A percentile compares a stretch with the other conserved stretches of the same genome.
phyloP scores from a whole-genome alignment of 1,140 invertebrate genomes.

The Paraescarpia echinospica region DNA sequence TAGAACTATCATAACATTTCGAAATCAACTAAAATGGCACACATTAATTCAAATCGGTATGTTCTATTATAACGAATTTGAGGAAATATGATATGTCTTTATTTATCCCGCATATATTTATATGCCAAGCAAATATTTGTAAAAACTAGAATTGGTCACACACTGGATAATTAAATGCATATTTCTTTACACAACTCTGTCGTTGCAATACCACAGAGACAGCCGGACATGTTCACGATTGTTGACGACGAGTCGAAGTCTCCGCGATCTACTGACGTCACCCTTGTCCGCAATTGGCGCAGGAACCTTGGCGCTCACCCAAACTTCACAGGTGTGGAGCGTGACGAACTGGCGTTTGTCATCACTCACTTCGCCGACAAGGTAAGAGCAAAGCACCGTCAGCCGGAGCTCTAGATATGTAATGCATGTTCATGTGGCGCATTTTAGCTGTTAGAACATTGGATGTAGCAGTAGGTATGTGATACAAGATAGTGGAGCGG shows the following conservation, averaged over 20 bases:
- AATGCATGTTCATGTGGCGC: too few relatives aligned
- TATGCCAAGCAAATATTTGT: background rate
- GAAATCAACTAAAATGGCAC: too few relatives aligned
- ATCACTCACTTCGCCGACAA: slow-evolving; percentile 80
- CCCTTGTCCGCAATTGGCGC: slow-evolving; percentile 26
- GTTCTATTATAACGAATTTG: too few relatives aligned
- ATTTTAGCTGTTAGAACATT: too few relatives aligned
- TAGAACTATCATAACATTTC: background rate
- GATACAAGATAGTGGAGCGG: too few relatives aligned
- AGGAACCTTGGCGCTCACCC: slow-evolving; percentile 4
- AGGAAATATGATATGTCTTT: too few relatives aligned
- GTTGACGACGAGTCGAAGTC: slow-evolving; percentile 34
- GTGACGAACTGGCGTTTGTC: slow-evolving; percentile 70
- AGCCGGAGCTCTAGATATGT: too few relatives aligned
- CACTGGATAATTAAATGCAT: too few relatives aligned
- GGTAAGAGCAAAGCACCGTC: too few relatives aligned
- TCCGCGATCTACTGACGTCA: slow-evolving; percentile 31
- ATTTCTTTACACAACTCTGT: background rate
- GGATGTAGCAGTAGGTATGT: too few relatives aligned
- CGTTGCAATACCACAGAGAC: background rate
- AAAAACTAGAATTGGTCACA: background rate
- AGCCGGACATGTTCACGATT: slow-evolving; percentile 31
- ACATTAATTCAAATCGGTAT: background rate
- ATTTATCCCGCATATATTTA: too few relatives aligned
- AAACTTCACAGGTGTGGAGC: slow-evolving; percentile 65